Percentiles rank a stretch among this genome's conserved stretches.
Evolutionary conservation across 2,113 vertebrate genomes (phyloP).

Genomic region (Andinoacara biseriatus): DNA sequence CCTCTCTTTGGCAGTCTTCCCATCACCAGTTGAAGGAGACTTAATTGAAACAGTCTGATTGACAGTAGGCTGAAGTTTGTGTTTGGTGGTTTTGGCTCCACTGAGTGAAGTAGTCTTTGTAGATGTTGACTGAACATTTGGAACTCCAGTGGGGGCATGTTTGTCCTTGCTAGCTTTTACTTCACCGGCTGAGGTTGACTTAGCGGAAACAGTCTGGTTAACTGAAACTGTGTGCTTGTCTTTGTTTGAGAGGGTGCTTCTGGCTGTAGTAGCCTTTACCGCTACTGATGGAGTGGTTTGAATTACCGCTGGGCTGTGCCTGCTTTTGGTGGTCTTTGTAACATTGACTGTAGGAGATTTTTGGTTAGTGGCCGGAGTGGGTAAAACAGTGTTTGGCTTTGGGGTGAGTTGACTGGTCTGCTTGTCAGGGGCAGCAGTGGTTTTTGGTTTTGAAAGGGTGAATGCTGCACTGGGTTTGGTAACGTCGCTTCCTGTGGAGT

Average conservation of each 20-base stretch:
- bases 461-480: constrained; percentile 61
- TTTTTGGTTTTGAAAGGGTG: constrained; percentile 71
- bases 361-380: constrained; percentile 39
- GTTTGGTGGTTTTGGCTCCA: constrained; percentile 34
- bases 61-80: constrained; percentile 32
- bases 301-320: constrained; percentile 41
- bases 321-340: constrained; percentile 45
- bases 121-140: constrained; percentile 36
- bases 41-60: constrained; percentile 54
- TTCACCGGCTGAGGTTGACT: constrained; percentile 34
- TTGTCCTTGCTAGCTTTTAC: constrained; percentile 50
- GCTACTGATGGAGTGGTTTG: constrained; percentile 46
- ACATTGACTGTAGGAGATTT: constrained; percentile 28
- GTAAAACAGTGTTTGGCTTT: constrained; percentile 65
- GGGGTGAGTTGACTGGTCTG: constrained; percentile 42
- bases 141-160: constrained; percentile 18
- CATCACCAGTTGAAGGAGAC: constrained; percentile 31
- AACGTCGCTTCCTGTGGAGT: constrained; percentile 58
- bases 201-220: constrained; percentile 50
- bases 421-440: constrained; percentile 56
- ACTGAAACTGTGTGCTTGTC: constrained; percentile 49
- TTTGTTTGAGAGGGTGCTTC: constrained; percentile 38
- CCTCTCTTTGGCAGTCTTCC: constrained; percentile 55
- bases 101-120: constrained; percentile 19
- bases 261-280: constrained; percentile 35